Evolutionary conservation across 2,113 vertebrate species (phyloP).

Genomic region (Okapia johnstoni): DNA sequence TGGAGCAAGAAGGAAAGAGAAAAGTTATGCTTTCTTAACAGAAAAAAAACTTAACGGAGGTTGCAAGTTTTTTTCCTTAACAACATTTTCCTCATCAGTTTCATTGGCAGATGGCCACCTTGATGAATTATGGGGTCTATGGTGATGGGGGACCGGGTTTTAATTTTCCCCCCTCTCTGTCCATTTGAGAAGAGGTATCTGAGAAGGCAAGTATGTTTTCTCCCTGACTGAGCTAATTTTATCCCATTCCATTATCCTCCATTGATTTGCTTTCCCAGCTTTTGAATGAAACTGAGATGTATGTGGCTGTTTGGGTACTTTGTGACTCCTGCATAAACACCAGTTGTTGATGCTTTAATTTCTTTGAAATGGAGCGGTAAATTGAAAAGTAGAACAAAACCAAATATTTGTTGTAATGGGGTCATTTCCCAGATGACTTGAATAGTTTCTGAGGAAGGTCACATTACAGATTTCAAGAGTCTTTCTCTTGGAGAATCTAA

Average conservation of each 20-base stretch:
- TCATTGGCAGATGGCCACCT: conserved; percentile 27
- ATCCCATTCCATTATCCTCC: conserved; percentile 64
- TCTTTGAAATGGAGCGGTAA: conserved; percentile 75
- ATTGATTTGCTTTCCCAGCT: conserved; percentile 71
- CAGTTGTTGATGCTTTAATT: conserved; percentile 67
- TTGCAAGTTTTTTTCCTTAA: conserved; percentile 19
- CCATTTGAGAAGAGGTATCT: conserved; percentile 33
- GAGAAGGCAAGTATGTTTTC: conserved; percentile 57
- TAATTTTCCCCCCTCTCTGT: neutral
- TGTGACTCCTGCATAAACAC: conserved; percentile 61
- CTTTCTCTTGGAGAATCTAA: neutral
- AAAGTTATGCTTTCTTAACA: conserved; percentile 10
- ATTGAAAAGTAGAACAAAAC: conserved; percentile 69
- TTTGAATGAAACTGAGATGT: conserved; percentile 65
- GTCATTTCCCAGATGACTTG: conserved; percentile 65
- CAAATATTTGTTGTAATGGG: conserved; percentile 57
- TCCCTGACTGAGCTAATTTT: conserved; percentile 62
- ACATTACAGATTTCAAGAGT: conserved; percentile 24
- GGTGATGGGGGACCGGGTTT: neutral
- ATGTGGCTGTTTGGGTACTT: conserved; percentile 59
- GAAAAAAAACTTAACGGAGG: neutral
- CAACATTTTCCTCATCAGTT: conserved; percentile 4
- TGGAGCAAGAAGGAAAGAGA: conserved; percentile 23
- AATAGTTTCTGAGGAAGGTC: conserved; percentile 46
- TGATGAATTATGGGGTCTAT: conserved; percentile 6